Conservation (phyloP, 2,888 invertebrate genomes). For the Epinotia brunnichana region DNA sequence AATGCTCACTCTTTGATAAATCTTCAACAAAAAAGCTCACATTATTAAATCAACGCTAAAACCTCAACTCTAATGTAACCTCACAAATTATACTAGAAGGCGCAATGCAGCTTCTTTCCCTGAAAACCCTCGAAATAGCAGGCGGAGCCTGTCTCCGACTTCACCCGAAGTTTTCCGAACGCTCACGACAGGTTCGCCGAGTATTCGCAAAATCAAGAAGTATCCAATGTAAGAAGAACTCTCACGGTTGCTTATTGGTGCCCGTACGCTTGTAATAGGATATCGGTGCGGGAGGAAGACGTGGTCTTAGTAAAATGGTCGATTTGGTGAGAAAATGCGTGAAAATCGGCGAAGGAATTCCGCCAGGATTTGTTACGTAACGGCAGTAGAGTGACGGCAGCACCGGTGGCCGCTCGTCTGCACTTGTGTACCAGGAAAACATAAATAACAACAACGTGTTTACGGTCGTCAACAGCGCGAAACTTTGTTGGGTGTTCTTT, state of each 20-base stretch:
- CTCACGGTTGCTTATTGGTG: constrained; percentile 26
- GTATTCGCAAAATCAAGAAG: constrained; percentile 43
- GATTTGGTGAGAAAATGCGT: constrained; percentile 60
- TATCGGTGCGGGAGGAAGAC: constrained; percentile 47
- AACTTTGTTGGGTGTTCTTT: constrained; percentile 38
- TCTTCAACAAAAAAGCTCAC: background rate
- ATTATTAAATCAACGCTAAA: background rate
- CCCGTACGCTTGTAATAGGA: constrained; percentile 13
- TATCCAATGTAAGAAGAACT: constrained; percentile 58
- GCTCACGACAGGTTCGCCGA: constrained; percentile 55
- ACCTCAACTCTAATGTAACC: constrained; percentile 24
- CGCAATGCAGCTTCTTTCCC: constrained; percentile 54
- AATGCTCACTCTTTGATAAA: background rate
- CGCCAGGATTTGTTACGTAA: constrained; percentile 79
- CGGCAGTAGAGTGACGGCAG: constrained; percentile 70
- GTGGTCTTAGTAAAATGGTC: constrained; percentile 57
- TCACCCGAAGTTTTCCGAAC: constrained; percentile 68
- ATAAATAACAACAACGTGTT: constrained; percentile 83
- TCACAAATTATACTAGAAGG: constrained; percentile 35
- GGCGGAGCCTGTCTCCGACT: constrained; percentile 64
- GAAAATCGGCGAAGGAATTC: constrained; percentile 65
- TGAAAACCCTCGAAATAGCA: constrained; percentile 55
- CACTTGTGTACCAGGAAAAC: constrained; percentile 54
- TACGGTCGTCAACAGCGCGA: constrained; percentile 74
- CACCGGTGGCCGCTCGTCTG: constrained; percentile 64